These are phyloP conservation scores for Yasuhikotakia modesta DNA, from an alignment of 2,797 vertebrate species.

Conservation along the genomic window DNA sequence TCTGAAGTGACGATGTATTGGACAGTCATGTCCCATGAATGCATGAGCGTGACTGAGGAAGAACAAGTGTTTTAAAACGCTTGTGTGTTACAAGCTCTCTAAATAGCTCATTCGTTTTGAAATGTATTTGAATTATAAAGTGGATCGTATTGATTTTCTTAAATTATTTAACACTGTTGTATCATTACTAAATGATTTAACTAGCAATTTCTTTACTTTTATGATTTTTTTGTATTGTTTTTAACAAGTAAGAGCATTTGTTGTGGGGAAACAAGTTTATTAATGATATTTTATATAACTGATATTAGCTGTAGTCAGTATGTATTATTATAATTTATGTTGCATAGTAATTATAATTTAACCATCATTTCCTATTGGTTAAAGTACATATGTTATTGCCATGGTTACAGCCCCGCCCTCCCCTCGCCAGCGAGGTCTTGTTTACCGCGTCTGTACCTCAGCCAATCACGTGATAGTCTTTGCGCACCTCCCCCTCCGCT, in stretches of 20 bases:
- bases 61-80: neutral
- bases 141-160: neutral
- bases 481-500: slow-evolving; percentile 71
- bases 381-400: slow-evolving; percentile 73
- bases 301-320: too few relatives aligned
- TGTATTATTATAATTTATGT: too few relatives aligned
- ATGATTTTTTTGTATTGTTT: neutral
- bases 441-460: slow-evolving; percentile 95
- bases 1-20: neutral
- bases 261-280: too few relatives aligned
- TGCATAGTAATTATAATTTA: too few relatives aligned
- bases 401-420: slow-evolving; percentile 72
- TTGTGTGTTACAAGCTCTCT: neutral
- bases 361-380: too few relatives aligned
- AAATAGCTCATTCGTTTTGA: neutral
- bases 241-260: too few relatives aligned
- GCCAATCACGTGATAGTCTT: too few relatives aligned
- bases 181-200: neutral
- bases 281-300: too few relatives aligned
- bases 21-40: neutral
- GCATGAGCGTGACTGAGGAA: neutral
- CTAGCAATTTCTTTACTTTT: too few relatives aligned
- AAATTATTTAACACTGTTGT: neutral
- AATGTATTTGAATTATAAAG: neutral
- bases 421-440: slow-evolving; percentile 86